Percentiles rank a stretch among this genome's conserved stretches.
Conservation (phyloP, 2,113 vertebrate species). For the Hypomesus transpacificus region DNA sequence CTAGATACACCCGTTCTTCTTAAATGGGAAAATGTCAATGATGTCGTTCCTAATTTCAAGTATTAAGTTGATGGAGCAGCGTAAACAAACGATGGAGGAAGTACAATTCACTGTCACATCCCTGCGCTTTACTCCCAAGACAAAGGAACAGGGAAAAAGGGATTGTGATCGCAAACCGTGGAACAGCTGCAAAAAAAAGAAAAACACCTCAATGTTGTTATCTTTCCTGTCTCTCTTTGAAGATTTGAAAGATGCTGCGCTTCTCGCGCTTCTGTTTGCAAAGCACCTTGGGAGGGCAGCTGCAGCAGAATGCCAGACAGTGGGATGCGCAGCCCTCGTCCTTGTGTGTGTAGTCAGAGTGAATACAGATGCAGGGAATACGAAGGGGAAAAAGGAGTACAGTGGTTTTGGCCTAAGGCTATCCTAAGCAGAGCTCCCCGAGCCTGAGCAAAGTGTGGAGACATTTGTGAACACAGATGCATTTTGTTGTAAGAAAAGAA, state of each 20-base stretch:
- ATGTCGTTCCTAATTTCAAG: constrained; percentile 74
- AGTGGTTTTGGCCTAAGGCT: constrained; percentile 70
- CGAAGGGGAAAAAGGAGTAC: constrained; percentile 49
- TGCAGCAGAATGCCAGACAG: constrained; percentile 52
- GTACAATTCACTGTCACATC: constrained; percentile 74
- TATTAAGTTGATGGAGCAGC: constrained; percentile 74
- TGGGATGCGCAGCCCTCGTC: constrained; percentile 57
- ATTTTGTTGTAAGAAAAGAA: constrained; percentile 74
- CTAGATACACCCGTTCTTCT: constrained; percentile 57
- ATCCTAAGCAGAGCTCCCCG: constrained; percentile 61
- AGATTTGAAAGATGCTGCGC: constrained; percentile 52
- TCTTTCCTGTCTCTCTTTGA: constrained; percentile 56
- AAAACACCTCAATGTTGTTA: constrained; percentile 73
- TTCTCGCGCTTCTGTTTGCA: constrained; percentile 49
- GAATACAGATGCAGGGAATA: constrained; percentile 51
- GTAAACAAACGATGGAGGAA: constrained; percentile 74
- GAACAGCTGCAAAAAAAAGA: constrained; percentile 69
- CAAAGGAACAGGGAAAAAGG: constrained; percentile 66
- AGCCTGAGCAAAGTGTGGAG: constrained; percentile 71
- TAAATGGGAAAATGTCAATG: constrained; percentile 62
- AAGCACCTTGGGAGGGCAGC: constrained; percentile 20
- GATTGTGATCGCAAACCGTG: constrained; percentile 73
- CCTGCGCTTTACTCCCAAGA: constrained; percentile 69
- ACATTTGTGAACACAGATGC: constrained; percentile 77
- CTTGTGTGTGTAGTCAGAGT: constrained; percentile 50